These are phyloP conservation scores for Cybosia mesomella DNA, from an alignment of 2,888 invertebrate species.

Conservation along the genomic window DNA sequence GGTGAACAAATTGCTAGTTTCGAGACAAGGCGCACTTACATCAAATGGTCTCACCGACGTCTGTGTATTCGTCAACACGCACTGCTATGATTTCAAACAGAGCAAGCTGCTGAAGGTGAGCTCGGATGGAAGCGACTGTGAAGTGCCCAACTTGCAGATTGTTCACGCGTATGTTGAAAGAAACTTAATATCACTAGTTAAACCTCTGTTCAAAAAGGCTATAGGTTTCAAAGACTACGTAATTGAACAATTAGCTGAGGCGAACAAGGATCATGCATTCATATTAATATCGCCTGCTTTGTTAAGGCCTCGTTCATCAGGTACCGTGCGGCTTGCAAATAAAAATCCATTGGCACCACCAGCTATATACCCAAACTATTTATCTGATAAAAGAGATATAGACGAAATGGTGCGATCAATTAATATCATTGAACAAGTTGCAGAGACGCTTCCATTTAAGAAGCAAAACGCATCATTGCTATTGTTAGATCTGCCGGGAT, in stretches of 20 bases:
- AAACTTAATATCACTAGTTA: constrained; percentile 42
- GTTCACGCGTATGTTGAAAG: constrained; percentile 61
- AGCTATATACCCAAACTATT: constrained; percentile 64
- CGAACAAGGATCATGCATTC: constrained; percentile 56
- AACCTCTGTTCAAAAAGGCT: constrained; percentile 39
- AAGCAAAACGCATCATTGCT: constrained; percentile 55
- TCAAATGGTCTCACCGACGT: constrained; percentile 68
- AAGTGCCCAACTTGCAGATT: constrained; percentile 63
- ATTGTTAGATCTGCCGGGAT: constrained; percentile 54
- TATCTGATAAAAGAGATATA: constrained; percentile 61
- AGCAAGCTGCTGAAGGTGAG: constrained; percentile 50
- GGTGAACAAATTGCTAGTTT: constrained; percentile 47
- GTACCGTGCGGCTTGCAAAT: constrained; percentile 62
- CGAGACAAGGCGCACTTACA: constrained; percentile 58
- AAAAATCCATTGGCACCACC: constrained; percentile 57
- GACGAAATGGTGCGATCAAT: constrained; percentile 59
- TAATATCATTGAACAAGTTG: constrained; percentile 58
- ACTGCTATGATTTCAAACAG: constrained; percentile 61
- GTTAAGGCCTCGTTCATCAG: constrained; percentile 62
- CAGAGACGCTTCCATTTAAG: constrained; percentile 50
- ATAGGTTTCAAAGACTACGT: constrained; percentile 49
- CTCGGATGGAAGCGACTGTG: constrained; percentile 55
- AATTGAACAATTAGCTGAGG: constrained; percentile 53
- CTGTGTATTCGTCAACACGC: constrained; percentile 61
- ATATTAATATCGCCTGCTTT: constrained; percentile 60